A percentile compares a stretch with the other conserved stretches of the same genome.
phyloP scores from a whole-genome alignment of 1,140 invertebrate genomes.

The Heliconius hewitsoni region DNA sequence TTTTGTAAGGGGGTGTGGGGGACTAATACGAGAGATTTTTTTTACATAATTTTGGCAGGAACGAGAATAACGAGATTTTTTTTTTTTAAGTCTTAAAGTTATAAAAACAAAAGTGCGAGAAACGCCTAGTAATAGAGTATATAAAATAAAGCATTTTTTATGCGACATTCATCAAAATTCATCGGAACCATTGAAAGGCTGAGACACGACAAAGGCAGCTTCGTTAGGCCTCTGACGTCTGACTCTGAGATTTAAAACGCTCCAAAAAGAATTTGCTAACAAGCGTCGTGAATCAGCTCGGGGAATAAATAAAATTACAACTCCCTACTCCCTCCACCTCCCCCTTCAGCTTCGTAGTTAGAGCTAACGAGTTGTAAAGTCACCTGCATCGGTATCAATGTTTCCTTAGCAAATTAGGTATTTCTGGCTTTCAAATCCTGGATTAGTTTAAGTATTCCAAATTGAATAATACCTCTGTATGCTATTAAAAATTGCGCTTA shows the following conservation, averaged over 20 bases:
- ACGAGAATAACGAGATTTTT: no score
- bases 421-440: background rate
- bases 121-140: background rate
- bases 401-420: constrained; percentile 11
- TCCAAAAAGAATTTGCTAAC: constrained; percentile 56
- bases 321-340: background rate
- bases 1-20: no score
- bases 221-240: constrained; percentile 53
- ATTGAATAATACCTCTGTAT: background rate
- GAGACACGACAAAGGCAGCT: constrained; percentile 44
- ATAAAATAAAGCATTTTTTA: constrained; percentile 9
- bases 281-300: constrained; percentile 48
- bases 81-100: background rate
- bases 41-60: background rate
- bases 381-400: constrained; percentile 17
- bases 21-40: background rate
- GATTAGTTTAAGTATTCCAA: background rate
- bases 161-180: constrained; percentile 31
- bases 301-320: constrained; percentile 51
- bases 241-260: constrained; percentile 55
- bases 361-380: constrained; percentile 24
- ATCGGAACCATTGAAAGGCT: constrained; percentile 23
- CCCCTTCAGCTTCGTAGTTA: constrained; percentile 10
- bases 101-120: no score
- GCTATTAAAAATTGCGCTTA: no score